phyloP scores from a whole-genome alignment of 1,140 invertebrate genomes.

The Drosophila orosa region DNA sequence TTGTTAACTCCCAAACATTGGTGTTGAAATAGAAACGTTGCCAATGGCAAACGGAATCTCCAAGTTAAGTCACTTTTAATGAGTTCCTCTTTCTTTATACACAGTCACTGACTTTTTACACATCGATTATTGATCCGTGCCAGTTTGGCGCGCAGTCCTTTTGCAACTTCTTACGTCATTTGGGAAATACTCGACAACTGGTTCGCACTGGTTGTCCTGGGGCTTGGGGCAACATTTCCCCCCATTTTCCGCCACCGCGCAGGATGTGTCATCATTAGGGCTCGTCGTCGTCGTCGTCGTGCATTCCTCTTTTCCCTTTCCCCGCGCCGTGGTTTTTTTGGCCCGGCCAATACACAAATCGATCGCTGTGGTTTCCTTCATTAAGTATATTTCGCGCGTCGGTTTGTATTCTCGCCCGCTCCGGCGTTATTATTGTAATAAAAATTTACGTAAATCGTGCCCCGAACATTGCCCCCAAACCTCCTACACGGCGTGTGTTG shows the following conservation, averaged over 20 bases:
- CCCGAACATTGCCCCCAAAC: slow-evolving; percentile 33
- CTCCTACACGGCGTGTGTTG: neutral
- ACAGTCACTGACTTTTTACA: slow-evolving; percentile 49
- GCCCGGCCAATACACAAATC: slow-evolving; percentile 73
- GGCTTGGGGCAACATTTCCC: neutral
- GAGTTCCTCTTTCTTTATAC: slow-evolving; percentile 20
- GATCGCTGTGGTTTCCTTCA: slow-evolving; percentile 78
- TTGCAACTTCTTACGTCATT: slow-evolving; percentile 60
- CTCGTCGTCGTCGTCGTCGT: slow-evolving; percentile 46
- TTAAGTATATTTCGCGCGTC: slow-evolving; percentile 65
- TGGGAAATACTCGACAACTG: slow-evolving; percentile 53
- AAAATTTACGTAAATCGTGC: slow-evolving; percentile 75
- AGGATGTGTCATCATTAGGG: slow-evolving; percentile 77
- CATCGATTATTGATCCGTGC: slow-evolving; percentile 56
- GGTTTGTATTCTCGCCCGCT: slow-evolving; percentile 42
- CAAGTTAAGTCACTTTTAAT: slow-evolving; percentile 19
- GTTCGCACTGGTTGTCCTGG: slow-evolving; percentile 25
- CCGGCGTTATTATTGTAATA: slow-evolving; percentile 69
- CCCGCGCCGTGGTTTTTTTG: slow-evolving; percentile 17
- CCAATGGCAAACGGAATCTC: neutral
- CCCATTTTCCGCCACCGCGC: slow-evolving; percentile 11
- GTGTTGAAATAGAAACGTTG: neutral
- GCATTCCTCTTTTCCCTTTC: slow-evolving; percentile 27
- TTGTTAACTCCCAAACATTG: neutral
- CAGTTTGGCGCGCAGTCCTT: slow-evolving; percentile 57